A percentile compares a stretch with the other conserved stretches of the same genome.
phyloP scores from a whole-genome alignment of 2,888 invertebrate species.

The Agrochola macilenta region DNA sequence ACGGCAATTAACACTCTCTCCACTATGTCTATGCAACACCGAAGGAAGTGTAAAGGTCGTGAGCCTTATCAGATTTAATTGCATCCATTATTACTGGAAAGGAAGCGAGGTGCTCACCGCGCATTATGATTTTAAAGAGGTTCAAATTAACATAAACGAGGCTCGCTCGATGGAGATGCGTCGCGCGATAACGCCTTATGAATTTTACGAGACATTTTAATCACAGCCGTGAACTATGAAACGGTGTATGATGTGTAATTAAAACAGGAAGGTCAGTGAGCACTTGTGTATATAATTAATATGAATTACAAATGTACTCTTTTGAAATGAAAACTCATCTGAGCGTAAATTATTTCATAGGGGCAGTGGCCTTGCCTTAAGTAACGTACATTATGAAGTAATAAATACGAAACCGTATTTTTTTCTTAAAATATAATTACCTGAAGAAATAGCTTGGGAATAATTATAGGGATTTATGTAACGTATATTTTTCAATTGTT shows the following conservation, averaged over 20 bases:
- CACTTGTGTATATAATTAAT: constrained; percentile 86
- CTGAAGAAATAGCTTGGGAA: constrained; percentile 53
- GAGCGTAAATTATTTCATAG: constrained; percentile 89
- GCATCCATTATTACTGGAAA: constrained; percentile 84
- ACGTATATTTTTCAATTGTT: constrained; percentile 51
- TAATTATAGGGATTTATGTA: constrained; percentile 62
- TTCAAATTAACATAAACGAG: constrained; percentile 86
- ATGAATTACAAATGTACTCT: constrained; percentile 86
- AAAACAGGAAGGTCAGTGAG: constrained; percentile 89
- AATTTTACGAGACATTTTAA: constrained; percentile 87
- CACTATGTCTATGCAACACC: constrained; percentile 74
- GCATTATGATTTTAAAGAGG: constrained; percentile 87
- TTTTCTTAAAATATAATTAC: constrained; percentile 65
- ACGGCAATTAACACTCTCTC: constrained; percentile 83
- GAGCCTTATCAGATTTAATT: constrained; percentile 87
- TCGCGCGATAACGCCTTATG: constrained; percentile 81
- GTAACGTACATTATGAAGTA: constrained; percentile 80
- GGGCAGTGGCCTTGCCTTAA: constrained; percentile 85
- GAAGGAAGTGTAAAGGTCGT: constrained; percentile 89
- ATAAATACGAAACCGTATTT: constrained; percentile 76
- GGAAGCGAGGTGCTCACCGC: constrained; percentile 83
- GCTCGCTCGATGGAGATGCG: constrained; percentile 78
- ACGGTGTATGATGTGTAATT: constrained; percentile 83
- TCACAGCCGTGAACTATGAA: constrained; percentile 90
- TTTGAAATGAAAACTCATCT: constrained; percentile 87